Conservation (phyloP, 1,140 invertebrate genomes). For the Scaptomyza hsui region DNA sequence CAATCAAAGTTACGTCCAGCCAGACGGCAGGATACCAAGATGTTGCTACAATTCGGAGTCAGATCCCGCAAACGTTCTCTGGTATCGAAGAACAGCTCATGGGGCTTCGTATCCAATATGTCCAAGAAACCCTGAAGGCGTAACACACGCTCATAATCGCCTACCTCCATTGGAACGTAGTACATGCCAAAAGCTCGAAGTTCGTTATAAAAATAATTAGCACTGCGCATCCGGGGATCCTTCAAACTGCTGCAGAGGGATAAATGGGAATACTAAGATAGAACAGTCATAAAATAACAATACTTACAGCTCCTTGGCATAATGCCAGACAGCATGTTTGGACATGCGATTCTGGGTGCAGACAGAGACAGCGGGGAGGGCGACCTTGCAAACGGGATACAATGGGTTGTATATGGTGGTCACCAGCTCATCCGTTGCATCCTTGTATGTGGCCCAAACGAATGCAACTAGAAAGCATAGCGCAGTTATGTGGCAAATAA, state of each 20-base stretch:
- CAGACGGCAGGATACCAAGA: slow-evolving; percentile 64
- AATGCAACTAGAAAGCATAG: slow-evolving; percentile 84
- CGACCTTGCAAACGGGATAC: slow-evolving; percentile 85
- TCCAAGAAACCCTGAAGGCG: slow-evolving; percentile 72
- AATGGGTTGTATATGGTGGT: slow-evolving; percentile 86
- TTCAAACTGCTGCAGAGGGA: slow-evolving; percentile 52
- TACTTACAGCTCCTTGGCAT: slow-evolving; percentile 85
- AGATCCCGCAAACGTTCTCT: slow-evolving; percentile 49
- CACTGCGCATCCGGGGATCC: slow-evolving; percentile 53
- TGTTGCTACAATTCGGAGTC: slow-evolving; percentile 69
- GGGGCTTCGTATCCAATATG: slow-evolving; percentile 43
- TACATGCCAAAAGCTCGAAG: slow-evolving; percentile 57
- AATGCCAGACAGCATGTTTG: slow-evolving; percentile 80
- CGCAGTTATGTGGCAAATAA: slow-evolving; percentile 84
- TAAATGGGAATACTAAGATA: not conserved
- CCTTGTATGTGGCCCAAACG: slow-evolving; percentile 84
- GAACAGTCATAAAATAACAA: no score
- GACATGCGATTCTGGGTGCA: slow-evolving; percentile 87
- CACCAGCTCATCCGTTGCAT: slow-evolving; percentile 84
- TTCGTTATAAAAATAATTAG: slow-evolving; percentile 55
- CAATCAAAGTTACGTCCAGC: slow-evolving; percentile 59
- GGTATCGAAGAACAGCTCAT: slow-evolving; percentile 73
- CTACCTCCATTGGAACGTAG: slow-evolving; percentile 32
- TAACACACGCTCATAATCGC: slow-evolving; percentile 58
- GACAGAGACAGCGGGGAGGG: slow-evolving; percentile 86